Evolutionary conservation across 1,140 invertebrate genomes (phyloP).

Genomic region (Papilio glaucus): DNA sequence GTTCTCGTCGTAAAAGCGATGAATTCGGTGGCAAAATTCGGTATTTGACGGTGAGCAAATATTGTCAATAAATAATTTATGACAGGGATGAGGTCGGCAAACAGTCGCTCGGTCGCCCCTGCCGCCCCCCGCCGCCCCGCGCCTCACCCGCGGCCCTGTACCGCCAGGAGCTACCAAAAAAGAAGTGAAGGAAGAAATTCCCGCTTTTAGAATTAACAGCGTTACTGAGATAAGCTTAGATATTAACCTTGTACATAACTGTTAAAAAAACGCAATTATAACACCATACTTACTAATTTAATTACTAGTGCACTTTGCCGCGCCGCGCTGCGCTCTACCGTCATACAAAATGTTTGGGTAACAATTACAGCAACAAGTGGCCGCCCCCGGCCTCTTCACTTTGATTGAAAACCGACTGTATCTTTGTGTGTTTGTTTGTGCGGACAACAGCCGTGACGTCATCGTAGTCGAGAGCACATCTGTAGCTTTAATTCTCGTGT

Average conservation of each 20-base stretch:
- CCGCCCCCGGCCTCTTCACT: slow-evolving; percentile 55
- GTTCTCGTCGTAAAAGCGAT: slow-evolving; percentile 12
- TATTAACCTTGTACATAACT: no score
- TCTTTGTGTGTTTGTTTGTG: slow-evolving; percentile 70
- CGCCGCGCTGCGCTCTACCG: no score
- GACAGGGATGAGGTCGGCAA: slow-evolving; percentile 17
- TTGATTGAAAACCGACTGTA: slow-evolving; percentile 73
- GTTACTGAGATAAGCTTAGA: no score
- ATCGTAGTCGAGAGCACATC: slow-evolving; percentile 66
- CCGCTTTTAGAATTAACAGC: no score
- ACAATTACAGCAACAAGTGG: slow-evolving; percentile 5
- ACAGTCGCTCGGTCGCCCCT: no score
- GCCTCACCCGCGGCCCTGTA: no score
- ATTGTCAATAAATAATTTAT: slow-evolving; percentile 43
- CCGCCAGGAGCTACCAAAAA: no score
- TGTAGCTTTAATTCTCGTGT: slow-evolving; percentile 50
- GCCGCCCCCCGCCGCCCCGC: no score
- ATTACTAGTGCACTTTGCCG: no score
- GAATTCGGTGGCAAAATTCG: slow-evolving; percentile 14
- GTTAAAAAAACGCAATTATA: no score
- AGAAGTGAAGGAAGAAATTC: no score
- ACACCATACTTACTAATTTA: no score
- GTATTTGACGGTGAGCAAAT: slow-evolving; percentile 39
- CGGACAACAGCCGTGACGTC: slow-evolving; percentile 65
- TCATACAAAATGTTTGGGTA: neutral